Base-by-base conservation (phyloP, 1,140 invertebrate species). In the Apis florea region DNA sequence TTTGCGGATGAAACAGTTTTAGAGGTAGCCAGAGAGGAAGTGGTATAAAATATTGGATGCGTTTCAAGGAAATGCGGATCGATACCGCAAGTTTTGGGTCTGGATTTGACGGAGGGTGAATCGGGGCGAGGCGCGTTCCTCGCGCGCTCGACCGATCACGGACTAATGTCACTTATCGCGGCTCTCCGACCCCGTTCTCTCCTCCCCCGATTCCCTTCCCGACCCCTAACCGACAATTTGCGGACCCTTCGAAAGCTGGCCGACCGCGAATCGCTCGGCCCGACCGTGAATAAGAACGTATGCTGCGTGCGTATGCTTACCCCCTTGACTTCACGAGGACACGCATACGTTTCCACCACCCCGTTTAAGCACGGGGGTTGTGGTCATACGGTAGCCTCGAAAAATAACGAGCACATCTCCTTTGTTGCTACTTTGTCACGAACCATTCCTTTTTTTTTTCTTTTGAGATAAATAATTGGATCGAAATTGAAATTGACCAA, bases 201-300 rank as follows among this genome's bases (percentile, higher is more conserved):
- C 69, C 66, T 80, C 76, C 77, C 76, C 85, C 83, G 68, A 87
- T 85, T 85, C 83, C 81, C 85, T 87, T 79, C 51, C 63, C n/a
- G n/a, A 83, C 73, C 85, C 80, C 83, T 81, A 85, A 85, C 83
- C 85, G 74, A 85, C 78, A 78, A 87, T 87, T 87, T 87, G 81
- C 71, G 79, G 76, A 85, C 85, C 83, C 85, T 87, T 83, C 83
- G 79, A 77, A 82, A 87, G 78, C 80, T 87, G 85, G 71, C 85
- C 85, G 73, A 87, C 85, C 83, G 72, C 85, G 79, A 85, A 87
- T 87, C 80, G 80, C 69, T 67, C n/a, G 26, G 12, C 63, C 68
- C 26, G 3, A 84, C 68, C 74, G 83, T 84, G 79, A 82, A 77
- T 77, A 78, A 82, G 69, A 84, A 84, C 83, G 83, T 84, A 84